Conservation (phyloP, 2,797 vertebrate species). For the Sebastes oblongus region DNA sequence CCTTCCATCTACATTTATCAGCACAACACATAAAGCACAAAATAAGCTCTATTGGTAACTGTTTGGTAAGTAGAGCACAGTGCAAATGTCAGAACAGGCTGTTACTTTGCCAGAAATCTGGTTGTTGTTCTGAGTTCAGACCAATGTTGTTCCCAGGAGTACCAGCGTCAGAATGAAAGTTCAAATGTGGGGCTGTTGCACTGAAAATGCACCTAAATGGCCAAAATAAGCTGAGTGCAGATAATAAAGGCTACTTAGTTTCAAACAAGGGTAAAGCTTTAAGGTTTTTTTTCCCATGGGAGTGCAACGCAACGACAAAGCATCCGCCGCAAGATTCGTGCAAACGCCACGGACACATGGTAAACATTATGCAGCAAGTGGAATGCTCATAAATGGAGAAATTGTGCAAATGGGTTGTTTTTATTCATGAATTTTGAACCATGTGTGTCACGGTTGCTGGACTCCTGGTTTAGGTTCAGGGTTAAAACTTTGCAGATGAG, state of each 20-base stretch:
- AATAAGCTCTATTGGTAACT: background rate
- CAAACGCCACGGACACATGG: slow-evolving; percentile 64
- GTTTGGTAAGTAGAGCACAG: slow-evolving; percentile 1
- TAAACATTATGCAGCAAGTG: slow-evolving; percentile 67
- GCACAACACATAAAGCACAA: slow-evolving; percentile 13
- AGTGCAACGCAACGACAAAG: slow-evolving; percentile 28
- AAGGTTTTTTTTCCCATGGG: slow-evolving; percentile 46
- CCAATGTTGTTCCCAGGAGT: slow-evolving; percentile 38
- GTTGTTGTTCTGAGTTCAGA: slow-evolving; percentile 16
- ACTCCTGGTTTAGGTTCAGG: slow-evolving; percentile 34
- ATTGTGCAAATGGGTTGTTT: slow-evolving; percentile 61
- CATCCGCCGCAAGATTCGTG: slow-evolving; percentile 36
- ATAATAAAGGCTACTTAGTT: slow-evolving; percentile 40
- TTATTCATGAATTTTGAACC: slow-evolving; percentile 29
- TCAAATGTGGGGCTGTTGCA: slow-evolving; percentile 1
- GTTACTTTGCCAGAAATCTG: slow-evolving; percentile 1
- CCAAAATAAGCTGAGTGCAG: slow-evolving; percentile 15
- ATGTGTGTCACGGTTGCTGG: slow-evolving; percentile 15
- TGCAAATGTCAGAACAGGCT: slow-evolving; percentile 31
- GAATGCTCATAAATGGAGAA: slow-evolving; percentile 59
- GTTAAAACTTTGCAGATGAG: slow-evolving; percentile 37
- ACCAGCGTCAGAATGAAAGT: slow-evolving; percentile 18
- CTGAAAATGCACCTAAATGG: slow-evolving; percentile 23
- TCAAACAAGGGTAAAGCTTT: slow-evolving; percentile 24
- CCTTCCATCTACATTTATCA: background rate